Percentiles rank a stretch among this genome's conserved stretches.
phyloP scores from a whole-genome alignment of 92 coral and sea anemone species.

The Ricordea florida region DNA sequence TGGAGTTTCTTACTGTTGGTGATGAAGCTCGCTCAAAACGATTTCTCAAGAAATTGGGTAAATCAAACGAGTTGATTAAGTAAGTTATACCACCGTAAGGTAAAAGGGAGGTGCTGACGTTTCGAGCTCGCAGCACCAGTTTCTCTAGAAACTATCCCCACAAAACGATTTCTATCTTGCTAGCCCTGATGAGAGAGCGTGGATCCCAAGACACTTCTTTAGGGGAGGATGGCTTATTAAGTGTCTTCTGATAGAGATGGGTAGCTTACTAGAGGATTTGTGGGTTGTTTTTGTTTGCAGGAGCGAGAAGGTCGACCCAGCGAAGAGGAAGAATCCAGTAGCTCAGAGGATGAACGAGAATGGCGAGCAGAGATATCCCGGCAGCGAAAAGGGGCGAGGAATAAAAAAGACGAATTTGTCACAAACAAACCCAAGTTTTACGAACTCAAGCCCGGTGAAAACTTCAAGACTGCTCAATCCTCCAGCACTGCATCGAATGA shows the following conservation, averaged over 20 bases:
- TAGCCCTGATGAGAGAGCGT: too few species aligned
- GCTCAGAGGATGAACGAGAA: conserved; percentile 91
- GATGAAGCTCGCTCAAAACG: neutral
- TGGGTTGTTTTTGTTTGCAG: conserved; percentile 20
- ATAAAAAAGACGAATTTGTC: conserved; percentile 12
- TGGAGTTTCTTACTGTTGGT: too few species aligned
- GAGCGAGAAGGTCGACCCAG: conserved; percentile 87
- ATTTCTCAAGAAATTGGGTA: too few species aligned
- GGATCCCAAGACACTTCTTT: too few species aligned
- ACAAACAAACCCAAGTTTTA: conserved; percentile 81
- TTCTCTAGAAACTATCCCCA: too few species aligned
- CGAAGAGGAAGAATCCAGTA: conserved; percentile 77
- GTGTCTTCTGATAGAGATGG: too few species aligned
- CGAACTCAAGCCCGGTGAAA: conserved; percentile 81
- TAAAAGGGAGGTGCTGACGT: too few species aligned
- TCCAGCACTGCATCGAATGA: conserved; percentile 8
- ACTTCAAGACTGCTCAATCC: conserved; percentile 37
- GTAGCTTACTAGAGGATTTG: neutral
- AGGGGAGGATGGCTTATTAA: too few species aligned
- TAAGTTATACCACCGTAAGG: too few species aligned
- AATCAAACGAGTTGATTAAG: too few species aligned
- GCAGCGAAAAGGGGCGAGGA: conserved; percentile 50
- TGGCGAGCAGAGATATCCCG: conserved; percentile 72
- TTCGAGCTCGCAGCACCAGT: too few species aligned
- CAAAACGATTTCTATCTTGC: neutral